Percentiles rank a stretch among this genome's conserved stretches.
These are phyloP conservation scores for Girardinus metallicus DNA, from an alignment of 2,797 vertebrate species.

Conservation along the genomic window DNA sequence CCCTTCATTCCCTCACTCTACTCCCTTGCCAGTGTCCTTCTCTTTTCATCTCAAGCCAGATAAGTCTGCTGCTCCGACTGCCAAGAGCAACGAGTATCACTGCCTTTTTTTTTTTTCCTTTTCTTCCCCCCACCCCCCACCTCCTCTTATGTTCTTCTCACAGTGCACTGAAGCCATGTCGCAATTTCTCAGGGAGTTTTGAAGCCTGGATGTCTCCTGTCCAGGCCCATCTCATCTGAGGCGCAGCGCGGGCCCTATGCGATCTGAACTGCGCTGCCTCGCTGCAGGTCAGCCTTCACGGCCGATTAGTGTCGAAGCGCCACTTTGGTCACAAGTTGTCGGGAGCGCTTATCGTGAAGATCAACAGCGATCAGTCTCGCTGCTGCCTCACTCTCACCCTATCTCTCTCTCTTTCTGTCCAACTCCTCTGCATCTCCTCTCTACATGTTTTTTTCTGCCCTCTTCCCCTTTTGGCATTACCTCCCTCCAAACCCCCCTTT, in stretches of 20 bases:
- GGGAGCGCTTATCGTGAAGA: conserved; percentile 90
- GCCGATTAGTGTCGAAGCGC: conserved; percentile 96
- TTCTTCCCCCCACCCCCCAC: not conserved
- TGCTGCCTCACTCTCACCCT: conserved; percentile 45
- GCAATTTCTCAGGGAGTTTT: conserved; percentile 83
- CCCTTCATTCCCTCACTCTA: conserved; percentile 57
- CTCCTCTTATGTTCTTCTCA: conserved; percentile 72
- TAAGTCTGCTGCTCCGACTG: conserved; percentile 75
- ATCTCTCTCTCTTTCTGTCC: conserved; percentile 43
- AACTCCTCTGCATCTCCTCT: conserved; percentile 60
- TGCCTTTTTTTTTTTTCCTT: conserved; percentile 29
- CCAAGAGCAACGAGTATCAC: conserved; percentile 79
- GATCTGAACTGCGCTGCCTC: conserved; percentile 91
- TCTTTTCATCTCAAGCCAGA: conserved; percentile 77
- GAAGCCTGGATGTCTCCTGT: conserved; percentile 96
- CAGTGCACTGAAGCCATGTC: conserved; percentile 79
- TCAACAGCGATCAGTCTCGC: conserved; percentile 86
- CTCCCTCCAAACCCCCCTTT: conserved; percentile 22
- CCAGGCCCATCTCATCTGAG: conserved; percentile 83
- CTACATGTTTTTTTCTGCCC: conserved; percentile 66
- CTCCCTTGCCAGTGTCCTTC: conserved; percentile 71
- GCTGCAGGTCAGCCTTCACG: conserved; percentile 98
- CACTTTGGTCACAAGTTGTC: conserved; percentile 95
- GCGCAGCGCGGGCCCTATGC: conserved; percentile 82
- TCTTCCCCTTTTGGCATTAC: conserved; percentile 74